Base-by-base conservation (phyloP, 64 coral and sea anemone genomes). In the Actinia equina region DNA sequence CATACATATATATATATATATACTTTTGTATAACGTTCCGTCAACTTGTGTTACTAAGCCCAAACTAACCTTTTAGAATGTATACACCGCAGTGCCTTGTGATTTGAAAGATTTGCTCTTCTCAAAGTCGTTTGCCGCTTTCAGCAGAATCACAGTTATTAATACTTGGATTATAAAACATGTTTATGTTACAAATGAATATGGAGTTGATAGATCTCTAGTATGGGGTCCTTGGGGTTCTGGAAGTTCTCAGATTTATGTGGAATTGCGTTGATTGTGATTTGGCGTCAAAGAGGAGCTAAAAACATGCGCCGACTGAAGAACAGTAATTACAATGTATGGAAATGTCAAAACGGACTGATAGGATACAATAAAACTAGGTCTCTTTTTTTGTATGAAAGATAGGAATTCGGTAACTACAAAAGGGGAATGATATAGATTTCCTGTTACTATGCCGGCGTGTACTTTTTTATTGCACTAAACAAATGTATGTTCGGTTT, bases 361-460 rank as follows among this genome's bases (percentile, higher is more conserved):
- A 27, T 14, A 74, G 26, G 25, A 74, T 74, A 41, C 41, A 74
- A 74, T 41, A 41, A 25, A 74, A 74, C 69, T 14, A 41, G 26
- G 14, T 27, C 0, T 3, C 4, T 13, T 74, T 41, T 26, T 74
- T 16, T 11, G 69, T 37, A 1, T 37, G 0, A 65, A 9, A 65
- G 69, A 74, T 26, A 74, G 13, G 25, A 41, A 74, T 13, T 74
- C 69, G 69, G 69, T 74, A 74, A 74, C 69, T 74, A 74, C 69
- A 74, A 74, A 74, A 27, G 69, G 30, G 30, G 30, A 74, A 30
- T 74, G 7, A 74, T 74, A 74, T 74, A 42, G 69, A 74, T 74
- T 74, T 74, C 69, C 69, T 74, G 69, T 74, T 74, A 74, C n/a
- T 74, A 26, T 41, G 26, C 7, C 7, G 62, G 62, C 22, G 30